A percentile compares a stretch with the other conserved stretches of the same genome.
Evolutionary conservation across 2,797 vertebrate genomes (phyloP).

Genomic region (Spinus pinus): DNA sequence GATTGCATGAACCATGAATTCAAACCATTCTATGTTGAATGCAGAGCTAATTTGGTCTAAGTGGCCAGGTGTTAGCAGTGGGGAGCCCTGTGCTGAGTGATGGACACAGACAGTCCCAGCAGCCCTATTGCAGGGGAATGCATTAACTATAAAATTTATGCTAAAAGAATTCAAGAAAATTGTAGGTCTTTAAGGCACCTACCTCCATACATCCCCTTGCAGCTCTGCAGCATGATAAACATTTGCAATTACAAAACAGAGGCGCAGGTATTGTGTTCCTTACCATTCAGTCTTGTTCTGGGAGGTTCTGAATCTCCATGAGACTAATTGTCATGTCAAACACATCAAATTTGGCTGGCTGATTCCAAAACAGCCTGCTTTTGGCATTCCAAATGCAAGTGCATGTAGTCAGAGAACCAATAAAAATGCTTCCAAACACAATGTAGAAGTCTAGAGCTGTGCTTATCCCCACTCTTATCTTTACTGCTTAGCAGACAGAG

Average conservation of each 20-base stretch:
- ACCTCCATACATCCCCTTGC: background rate
- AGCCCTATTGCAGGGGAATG: fast-evolving
- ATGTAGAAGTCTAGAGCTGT: background rate
- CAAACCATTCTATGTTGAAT: too few relatives aligned
- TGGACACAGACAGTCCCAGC: background rate
- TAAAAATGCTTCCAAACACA: background rate
- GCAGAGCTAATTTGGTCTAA: background rate
- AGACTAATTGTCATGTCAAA: background rate
- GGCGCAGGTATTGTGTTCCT: too few relatives aligned
- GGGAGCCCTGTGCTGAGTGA: too few relatives aligned
- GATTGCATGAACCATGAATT: background rate
- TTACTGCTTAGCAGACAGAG: background rate
- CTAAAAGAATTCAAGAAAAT: background rate
- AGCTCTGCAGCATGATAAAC: background rate
- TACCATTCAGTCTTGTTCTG: background rate
- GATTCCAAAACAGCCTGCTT: background rate
- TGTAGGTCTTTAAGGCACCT: background rate
- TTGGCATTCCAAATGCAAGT: background rate
- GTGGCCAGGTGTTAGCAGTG: too few relatives aligned
- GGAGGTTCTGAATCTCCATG: background rate
- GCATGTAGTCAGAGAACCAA: background rate
- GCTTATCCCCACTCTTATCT: background rate
- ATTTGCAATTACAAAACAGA: background rate
- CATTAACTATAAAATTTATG: background rate
- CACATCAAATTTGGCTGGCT: background rate